Base-by-base conservation (phyloP, 2,113 vertebrate species). In the Eurypyga helias region DNA sequence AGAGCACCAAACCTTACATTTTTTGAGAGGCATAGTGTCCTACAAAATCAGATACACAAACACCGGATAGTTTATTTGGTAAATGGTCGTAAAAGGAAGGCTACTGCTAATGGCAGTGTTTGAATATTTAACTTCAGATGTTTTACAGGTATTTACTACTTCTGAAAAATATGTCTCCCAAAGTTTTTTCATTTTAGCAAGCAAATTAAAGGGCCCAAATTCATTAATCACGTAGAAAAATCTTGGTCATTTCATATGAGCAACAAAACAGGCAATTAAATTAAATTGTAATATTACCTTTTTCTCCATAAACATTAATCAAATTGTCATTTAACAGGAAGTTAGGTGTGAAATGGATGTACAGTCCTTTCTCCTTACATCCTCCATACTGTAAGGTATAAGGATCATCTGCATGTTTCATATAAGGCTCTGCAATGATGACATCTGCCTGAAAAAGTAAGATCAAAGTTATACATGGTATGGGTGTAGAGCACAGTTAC, bases 301-400 rank as follows among this genome's bases (percentile, higher is more conserved):
- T 92, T 46, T 96, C 41, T 71, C 98, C 98, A 78, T 98, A 98
- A 43, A 73, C 11, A 10, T 51, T 8, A 60, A 6, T 4, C 10
- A 95, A 70, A 33, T 29, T 88, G 71, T 97, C 79, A 55, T 92
- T 38, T 72, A 97, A 46, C 29, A 98, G 38, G 90, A 98, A 98
- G 41, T 97, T 91, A 51, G 98, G 96, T 33, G 98, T 98, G 23
- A 98, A 96, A 90, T 98, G 97, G 90, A 98, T 98, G 57, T 98
- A 98, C 61, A 45, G 62, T 60, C 98, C 97, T 84, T 95, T 93
- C 25, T 95, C 82, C 58, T 94, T 97, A 94, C 98, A 98, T 45
- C 94, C 92, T 79, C 89, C 97, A 45, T 98, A 98, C 21, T 97
- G 98, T 36, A 98, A 93, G 25, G 98, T 98, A 31, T 98, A 98